Evolutionary conservation across 2,113 vertebrate genomes (phyloP).

Genomic region (Corapipo altera): DNA sequence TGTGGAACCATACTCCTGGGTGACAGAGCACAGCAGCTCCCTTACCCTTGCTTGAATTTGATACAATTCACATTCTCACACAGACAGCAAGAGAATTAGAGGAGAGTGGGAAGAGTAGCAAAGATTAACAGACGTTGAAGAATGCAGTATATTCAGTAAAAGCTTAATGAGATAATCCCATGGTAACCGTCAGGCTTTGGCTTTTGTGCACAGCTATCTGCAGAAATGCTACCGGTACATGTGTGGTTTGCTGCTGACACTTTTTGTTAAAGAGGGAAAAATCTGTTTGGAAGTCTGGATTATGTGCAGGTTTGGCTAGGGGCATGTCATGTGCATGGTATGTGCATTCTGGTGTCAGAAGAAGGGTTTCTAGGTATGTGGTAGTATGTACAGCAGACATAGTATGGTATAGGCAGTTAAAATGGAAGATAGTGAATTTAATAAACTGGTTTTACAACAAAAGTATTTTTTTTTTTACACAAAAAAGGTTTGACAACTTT

Average conservation of each 20-base stretch:
- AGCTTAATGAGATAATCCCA: constrained; percentile 37
- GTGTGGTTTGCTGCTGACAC: background rate
- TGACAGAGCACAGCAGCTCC: background rate
- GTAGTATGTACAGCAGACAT: background rate
- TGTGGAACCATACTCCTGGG: accelerated
- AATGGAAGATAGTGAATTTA: background rate
- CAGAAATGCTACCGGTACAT: background rate
- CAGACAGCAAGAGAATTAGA: background rate
- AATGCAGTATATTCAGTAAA: background rate
- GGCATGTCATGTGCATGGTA: background rate
- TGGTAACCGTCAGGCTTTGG: background rate
- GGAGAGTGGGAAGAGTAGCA: background rate
- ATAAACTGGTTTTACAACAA: background rate
- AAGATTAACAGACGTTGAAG: constrained; percentile 9
- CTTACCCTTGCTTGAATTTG: accelerated
- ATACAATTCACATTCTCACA: background rate
- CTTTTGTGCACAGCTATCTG: background rate
- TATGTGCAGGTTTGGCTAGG: background rate
- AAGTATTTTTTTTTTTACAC: background rate
- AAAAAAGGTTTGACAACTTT: background rate
- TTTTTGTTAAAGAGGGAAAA: background rate
- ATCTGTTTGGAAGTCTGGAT: background rate
- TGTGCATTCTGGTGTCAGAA: background rate
- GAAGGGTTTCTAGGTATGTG: background rate
- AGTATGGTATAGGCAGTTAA: background rate